A percentile compares a stretch with the other conserved stretches of the same genome.
Conservation (phyloP, 2,797 vertebrate genomes). For the Anolis apletophallus region DNA sequence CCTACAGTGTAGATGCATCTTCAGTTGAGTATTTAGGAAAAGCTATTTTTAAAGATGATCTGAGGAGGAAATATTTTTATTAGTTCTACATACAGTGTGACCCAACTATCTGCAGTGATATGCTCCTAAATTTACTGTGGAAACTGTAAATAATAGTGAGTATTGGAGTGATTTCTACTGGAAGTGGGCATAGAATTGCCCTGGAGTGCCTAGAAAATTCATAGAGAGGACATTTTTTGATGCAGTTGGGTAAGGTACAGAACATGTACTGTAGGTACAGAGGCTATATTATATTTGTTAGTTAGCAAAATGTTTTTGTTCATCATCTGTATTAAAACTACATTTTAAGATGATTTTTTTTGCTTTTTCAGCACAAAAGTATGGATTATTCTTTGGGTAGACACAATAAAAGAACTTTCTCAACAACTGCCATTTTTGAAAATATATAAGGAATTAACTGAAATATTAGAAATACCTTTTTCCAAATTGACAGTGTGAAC, state of each 20-base stretch:
- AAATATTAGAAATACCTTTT: neutral
- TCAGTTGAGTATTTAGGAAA: neutral
- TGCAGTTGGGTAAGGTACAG: no score
- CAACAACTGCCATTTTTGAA: neutral
- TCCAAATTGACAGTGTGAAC: neutral
- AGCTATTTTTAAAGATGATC: neutral
- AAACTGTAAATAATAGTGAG: no score
- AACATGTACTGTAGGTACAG: no score
- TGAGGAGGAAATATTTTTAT: neutral
- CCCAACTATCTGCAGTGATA: no score
- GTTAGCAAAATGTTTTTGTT: neutral
- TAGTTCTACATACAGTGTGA: neutral
- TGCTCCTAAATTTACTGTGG: no score
- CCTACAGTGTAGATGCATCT: no score
- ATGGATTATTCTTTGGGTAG: neutral
- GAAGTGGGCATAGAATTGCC: no score
- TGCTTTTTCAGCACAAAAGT: neutral
- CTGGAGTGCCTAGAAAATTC: no score
- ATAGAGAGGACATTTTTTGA: no score
- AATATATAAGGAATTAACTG: neutral
- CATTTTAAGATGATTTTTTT: neutral
- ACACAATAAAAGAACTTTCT: neutral
- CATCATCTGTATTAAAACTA: neutral
- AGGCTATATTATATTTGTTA: neutral
- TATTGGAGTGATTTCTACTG: no score